A percentile compares a stretch with the other conserved stretches of the same genome.
phyloP scores from a whole-genome alignment of 2,797 vertebrate species.

The Mycteria americana region DNA sequence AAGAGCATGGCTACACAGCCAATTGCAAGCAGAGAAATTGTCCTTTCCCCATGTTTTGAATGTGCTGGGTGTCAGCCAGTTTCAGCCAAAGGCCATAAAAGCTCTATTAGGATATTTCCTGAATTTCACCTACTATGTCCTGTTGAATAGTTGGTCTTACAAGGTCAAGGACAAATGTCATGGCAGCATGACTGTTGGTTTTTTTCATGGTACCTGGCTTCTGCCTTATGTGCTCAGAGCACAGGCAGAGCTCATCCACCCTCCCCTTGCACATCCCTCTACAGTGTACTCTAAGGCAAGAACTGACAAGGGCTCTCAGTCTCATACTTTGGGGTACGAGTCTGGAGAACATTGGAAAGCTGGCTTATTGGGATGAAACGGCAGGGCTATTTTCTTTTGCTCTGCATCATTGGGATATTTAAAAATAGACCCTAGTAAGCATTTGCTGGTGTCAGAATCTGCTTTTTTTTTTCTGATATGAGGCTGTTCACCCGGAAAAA shows the following conservation, averaged over 20 bases:
- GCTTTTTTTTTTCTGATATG: neutral
- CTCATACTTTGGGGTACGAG: neutral
- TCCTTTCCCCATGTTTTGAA: neutral
- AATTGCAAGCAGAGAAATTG: neutral
- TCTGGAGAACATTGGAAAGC: neutral
- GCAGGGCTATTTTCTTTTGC: neutral
- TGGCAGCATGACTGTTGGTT: rapidly evolving
- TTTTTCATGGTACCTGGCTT: neutral
- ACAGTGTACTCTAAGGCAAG: neutral
- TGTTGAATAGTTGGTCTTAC: neutral
- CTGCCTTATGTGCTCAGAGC: neutral
- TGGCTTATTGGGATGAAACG: neutral
- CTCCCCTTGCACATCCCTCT: neutral
- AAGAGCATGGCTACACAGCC: rapidly evolving
- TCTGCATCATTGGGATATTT: neutral
- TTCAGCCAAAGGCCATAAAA: neutral
- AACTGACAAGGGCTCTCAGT: neutral
- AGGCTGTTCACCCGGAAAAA: neutral
- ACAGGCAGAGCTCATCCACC: neutral
- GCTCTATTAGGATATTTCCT: neutral
- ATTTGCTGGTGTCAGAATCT: neutral
- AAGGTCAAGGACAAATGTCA: neutral
- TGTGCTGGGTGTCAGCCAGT: neutral
- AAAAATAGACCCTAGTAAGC: neutral
- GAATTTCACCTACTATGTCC: neutral